phyloP scores from a whole-genome alignment of 2,888 invertebrate species.

The Tetragonula carbonaria region DNA sequence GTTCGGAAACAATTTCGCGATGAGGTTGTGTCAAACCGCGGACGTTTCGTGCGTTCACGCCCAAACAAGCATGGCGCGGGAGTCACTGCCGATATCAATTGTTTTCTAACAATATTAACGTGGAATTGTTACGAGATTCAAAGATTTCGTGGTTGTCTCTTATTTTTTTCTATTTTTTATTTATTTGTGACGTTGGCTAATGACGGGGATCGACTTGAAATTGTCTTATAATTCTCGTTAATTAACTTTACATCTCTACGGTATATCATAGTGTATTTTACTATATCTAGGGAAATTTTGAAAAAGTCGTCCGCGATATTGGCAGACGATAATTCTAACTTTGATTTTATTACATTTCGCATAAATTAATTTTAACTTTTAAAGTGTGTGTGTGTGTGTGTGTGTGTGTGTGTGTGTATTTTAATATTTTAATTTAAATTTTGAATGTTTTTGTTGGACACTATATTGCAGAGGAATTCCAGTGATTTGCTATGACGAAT shows the following conservation, averaged over 20 bases:
- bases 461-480: slow-evolving; percentile 13
- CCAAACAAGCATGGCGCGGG: slow-evolving; percentile 78
- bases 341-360: not conserved
- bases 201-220: not conserved
- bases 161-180: not conserved
- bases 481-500: slow-evolving; percentile 32
- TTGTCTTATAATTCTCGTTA: not conserved
- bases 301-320: not conserved
- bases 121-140: not conserved
- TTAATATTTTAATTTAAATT: too few species aligned
- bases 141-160: not conserved
- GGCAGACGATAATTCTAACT: too few species aligned
- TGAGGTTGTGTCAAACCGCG: slow-evolving; percentile 35
- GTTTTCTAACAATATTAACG: slow-evolving; percentile 26
- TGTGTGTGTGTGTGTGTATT: too few species aligned
- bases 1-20: not conserved
- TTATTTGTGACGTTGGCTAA: not conserved
- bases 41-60: slow-evolving; percentile 69
- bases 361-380: not conserved
- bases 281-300: not conserved
- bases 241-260: not conserved
- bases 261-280: too few species aligned
- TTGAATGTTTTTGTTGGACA: too few species aligned
- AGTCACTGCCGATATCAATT: slow-evolving; percentile 30
- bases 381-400: not conserved